phyloP scores from a whole-genome alignment of 2,888 invertebrate species.

The Drosophila nr. fundita region DNA sequence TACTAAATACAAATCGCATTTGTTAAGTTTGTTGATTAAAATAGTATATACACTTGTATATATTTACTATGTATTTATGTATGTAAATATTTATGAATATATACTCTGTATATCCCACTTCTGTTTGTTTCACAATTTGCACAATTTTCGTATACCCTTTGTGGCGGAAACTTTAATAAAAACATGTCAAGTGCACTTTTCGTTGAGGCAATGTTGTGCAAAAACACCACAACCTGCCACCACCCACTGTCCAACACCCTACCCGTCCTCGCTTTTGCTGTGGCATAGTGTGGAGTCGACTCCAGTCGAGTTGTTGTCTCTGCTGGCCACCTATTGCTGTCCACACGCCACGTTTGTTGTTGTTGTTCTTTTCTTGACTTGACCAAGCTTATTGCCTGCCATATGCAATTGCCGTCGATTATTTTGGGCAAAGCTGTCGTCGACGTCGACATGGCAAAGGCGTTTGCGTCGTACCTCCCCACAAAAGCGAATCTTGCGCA shows the following conservation, averaged over 20 bases:
- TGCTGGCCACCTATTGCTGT: not conserved
- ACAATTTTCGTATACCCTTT: conserved; percentile 4
- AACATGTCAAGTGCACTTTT: conserved; percentile 77
- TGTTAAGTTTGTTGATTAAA: not conserved
- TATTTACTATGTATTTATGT: not conserved
- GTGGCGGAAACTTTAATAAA: conserved; percentile 45
- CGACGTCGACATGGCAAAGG: conserved; percentile 59
- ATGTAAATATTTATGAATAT: not conserved
- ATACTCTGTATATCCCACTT: not conserved
- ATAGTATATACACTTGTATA: not conserved
- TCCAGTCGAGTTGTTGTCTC: conserved; percentile 3
- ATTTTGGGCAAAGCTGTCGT: conserved; percentile 45
- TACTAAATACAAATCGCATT: not conserved
- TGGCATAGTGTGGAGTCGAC: conserved; percentile 1
- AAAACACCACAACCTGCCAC: conserved; percentile 5
- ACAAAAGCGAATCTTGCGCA: conserved; percentile 37
- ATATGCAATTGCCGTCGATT: conserved; percentile 81
- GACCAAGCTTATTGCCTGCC: conserved; percentile 82
- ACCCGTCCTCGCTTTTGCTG: not conserved
- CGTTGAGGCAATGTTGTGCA: conserved; percentile 42
- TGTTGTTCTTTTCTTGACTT: conserved; percentile 59
- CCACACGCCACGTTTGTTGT: conserved; percentile 5
- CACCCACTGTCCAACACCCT: conserved; percentile 1
- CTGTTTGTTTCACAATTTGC: not conserved
- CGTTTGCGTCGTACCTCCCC: conserved; percentile 35